phyloP scores from a whole-genome alignment of 1,140 invertebrate genomes.

The Formica exsecta region DNA sequence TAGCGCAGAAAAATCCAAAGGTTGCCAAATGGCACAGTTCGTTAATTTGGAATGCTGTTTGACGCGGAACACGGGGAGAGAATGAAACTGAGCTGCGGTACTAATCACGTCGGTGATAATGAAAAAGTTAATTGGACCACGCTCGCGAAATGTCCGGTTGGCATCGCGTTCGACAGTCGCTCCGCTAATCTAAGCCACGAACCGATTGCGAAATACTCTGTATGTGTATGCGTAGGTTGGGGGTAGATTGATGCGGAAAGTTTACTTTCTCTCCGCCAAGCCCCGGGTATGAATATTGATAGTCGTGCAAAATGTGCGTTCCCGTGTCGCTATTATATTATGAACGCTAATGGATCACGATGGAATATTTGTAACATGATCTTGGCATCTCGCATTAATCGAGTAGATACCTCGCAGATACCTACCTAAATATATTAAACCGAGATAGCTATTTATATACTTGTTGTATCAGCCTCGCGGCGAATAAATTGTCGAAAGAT shows the following conservation, averaged over 20 bases:
- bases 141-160: conserved; percentile 55
- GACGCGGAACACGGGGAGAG: conserved; percentile 20
- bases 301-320: conserved; percentile 26
- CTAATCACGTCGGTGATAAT: conserved; percentile 62
- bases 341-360: conserved; percentile 52
- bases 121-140: conserved; percentile 74
- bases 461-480: not conserved
- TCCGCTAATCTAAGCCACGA: not conserved
- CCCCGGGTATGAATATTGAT: conserved; percentile 48
- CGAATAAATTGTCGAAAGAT: not conserved
- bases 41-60: conserved; percentile 69
- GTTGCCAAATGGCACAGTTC: conserved; percentile 17
- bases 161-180: conserved; percentile 35
- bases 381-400: conserved; percentile 51
- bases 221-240: not conserved
- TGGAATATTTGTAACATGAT: conserved; percentile 55
- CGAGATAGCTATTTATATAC: not conserved
- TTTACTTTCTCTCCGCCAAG: conserved; percentile 41
- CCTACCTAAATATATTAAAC: conserved; percentile 9
- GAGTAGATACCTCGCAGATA: not conserved
- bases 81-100: conserved; percentile 49
- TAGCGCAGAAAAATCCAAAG: conserved; percentile 42
- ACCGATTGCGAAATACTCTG: not conserved
- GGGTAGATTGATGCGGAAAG: conserved; percentile 52
- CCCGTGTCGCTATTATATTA: conserved; percentile 49